A percentile compares a stretch with the other conserved stretches of the same genome.
Conservation (phyloP, 2,888 invertebrate species). For the Girardia tigrina region DNA sequence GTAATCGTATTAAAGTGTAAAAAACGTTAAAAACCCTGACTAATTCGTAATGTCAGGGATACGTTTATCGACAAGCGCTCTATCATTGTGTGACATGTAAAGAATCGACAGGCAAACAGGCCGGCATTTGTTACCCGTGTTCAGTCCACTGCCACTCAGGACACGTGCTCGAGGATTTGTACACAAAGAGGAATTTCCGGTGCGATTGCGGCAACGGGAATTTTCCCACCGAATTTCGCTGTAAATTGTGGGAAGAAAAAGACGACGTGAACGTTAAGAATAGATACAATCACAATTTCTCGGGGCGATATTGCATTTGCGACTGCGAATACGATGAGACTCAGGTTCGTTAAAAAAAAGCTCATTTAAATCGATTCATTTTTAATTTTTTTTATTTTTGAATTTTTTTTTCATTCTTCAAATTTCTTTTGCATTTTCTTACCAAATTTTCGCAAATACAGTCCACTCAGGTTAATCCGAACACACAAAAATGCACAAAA, state of each 20-base stretch:
- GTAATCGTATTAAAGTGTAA: no score
- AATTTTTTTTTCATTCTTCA: no score
- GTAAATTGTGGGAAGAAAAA: constrained; percentile 59
- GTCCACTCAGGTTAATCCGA: no score
- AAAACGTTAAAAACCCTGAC: no score
- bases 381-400: no score
- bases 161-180: constrained; percentile 82
- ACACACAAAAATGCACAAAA: no score
- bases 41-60: constrained; percentile 31
- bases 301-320: constrained; percentile 78
- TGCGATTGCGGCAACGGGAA: constrained; percentile 77
- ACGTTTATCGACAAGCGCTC: constrained; percentile 28
- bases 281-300: constrained; percentile 75
- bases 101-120: constrained; percentile 43
- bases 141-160: constrained; percentile 83
- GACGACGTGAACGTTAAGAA: constrained; percentile 60
- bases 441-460: no score
- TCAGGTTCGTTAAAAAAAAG: no score
- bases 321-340: constrained; percentile 42
- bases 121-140: constrained; percentile 83
- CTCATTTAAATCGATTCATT: no score
- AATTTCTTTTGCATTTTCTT: no score
- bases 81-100: constrained; percentile 31
- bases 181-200: constrained; percentile 78
- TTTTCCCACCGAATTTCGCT: constrained; percentile 40